Evolutionary conservation across 2,888 invertebrate genomes (phyloP), one percentile per base, ranked within the genome.

Genomic region (Lamellibrachia satsuma): DNA sequence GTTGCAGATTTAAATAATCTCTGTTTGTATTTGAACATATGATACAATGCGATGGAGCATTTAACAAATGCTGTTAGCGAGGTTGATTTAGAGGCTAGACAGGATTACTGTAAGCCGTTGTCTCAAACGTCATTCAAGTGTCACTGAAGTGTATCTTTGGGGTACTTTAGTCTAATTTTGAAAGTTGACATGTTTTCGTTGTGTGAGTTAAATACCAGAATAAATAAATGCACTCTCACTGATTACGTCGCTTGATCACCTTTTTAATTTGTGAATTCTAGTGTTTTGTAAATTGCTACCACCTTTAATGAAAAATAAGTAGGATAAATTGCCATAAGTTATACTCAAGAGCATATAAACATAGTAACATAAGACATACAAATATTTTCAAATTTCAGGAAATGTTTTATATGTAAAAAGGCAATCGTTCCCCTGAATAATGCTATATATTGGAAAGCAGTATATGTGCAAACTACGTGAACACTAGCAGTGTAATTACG

Each of bases 1-100:
- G 75, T 75, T 75, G 22, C 22, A 75, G 75, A 75, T 75, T 75
- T 75, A 75, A 75, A 75, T 75, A 75, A 75, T 75, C 75, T 75
- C 75, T 75, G 75, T 75, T 75, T 75, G 15, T 75, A 22, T 75
- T 75, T 75, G 75, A 75, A 75, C 75, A 15, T 22, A 3, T 4
- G 75, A 22, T 22, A 75, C 75, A 75, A 75, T 75, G 75, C 75
- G 75, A n/a, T 22, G 75, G 15, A 75, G 75, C 2, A n/a, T n/a
- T 11, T 22, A 15, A 22, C n/a, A 22, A 75, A 75, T 75, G 22
- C 75, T 75, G 22, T 75, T 15, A 1, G 75, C 7, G 2, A 11
- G 75, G 75, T 75, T 75, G 75, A 22, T 75, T 75, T 6, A 22
- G 75, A n/a, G 75, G 15, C 75, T 75, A 75, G n/a, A 75, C 75